Conservation (phyloP, 2,888 invertebrate species). For the Ectemnius lituratus region DNA sequence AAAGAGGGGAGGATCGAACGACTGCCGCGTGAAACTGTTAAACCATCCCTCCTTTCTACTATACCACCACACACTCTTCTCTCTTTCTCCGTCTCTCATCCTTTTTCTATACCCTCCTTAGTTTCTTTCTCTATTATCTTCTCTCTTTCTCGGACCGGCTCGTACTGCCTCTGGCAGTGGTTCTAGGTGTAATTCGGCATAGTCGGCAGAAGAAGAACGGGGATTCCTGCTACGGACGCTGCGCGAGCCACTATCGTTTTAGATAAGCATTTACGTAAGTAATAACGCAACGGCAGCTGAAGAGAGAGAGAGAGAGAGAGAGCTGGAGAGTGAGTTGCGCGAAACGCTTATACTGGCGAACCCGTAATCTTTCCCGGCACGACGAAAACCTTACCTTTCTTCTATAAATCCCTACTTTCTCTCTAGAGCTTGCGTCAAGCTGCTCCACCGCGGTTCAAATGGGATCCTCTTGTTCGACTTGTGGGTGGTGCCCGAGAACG, state of each 20-base stretch:
- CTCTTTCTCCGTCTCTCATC: not conserved
- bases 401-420: not conserved
- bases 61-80: not conserved
- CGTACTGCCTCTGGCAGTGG: not conserved
- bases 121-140: slow-evolving; percentile 12
- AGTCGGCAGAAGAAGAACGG: not conserved
- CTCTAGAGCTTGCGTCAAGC: not conserved
- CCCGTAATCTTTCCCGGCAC: not conserved
- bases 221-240: slow-evolving; percentile 4
- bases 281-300: slow-evolving; percentile 17
- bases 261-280: slow-evolving; percentile 42
- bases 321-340: not conserved
- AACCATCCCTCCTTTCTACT: not conserved
- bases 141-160: slow-evolving; percentile 1
- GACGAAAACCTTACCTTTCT: not conserved
- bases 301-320: too few relatives aligned
- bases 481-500: not conserved
- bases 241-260: slow-evolving; percentile 22
- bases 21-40: slow-evolving; percentile 8
- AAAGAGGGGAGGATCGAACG: slow-evolving; percentile 11
- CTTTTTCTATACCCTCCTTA: not conserved
- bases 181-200: not conserved
- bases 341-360: slow-evolving; percentile 13
- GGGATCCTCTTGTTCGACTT: not conserved
- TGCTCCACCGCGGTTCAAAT: not conserved